Evolutionary conservation across 2,113 vertebrate species (phyloP), one percentile per base, ranked within the genome.

Genomic region (Cromileptes altivelis): DNA sequence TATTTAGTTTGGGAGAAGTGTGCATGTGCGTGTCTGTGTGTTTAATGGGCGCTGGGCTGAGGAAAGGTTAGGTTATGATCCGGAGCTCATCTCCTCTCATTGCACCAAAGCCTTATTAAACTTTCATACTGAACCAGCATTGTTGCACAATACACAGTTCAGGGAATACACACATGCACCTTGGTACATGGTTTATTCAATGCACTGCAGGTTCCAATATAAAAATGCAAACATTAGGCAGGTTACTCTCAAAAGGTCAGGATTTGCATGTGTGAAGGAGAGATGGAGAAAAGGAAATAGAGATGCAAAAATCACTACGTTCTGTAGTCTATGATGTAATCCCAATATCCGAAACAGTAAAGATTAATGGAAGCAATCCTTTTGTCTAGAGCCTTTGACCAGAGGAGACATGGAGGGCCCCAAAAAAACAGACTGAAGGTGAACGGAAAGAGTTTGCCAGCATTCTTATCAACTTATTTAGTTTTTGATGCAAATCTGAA

Each of bases 81-180:
- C 82, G 75, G 78, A 83, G 80, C 88, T 90, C 87, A 84, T 89
- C 84, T 85, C 65, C 68, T 86, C 84, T 86, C 84, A 90, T 77
- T 87, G 85, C 81, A 89, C 81, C 75, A 81, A 80, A 85, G 73
- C 83, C 91, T 91, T 90, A 91, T 94, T 92, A 93, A 93, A 90
- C 64, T 92, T 93, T 93, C 33, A 92, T 91, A 87, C 23, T 72
- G 76, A 86, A 89, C 81, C 85, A 87, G 87, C 78, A 78, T 53
- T 84, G 71, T 72, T 89, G 75, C 80, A 74, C 74, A 56, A 84
- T 52, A 40, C 72, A 33, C 50, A 49, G 75, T 78, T 90, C 47
- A 79, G 86, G 85, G 88, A 93, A 90, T 81, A 88, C 45, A 76
- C 82, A 75, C 70, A 53, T 74, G 58, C 65, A 4, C 40, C 52